Evolutionary conservation across 2,888 invertebrate genomes (phyloP).

Genomic region (Sthenelais limicola): DNA sequence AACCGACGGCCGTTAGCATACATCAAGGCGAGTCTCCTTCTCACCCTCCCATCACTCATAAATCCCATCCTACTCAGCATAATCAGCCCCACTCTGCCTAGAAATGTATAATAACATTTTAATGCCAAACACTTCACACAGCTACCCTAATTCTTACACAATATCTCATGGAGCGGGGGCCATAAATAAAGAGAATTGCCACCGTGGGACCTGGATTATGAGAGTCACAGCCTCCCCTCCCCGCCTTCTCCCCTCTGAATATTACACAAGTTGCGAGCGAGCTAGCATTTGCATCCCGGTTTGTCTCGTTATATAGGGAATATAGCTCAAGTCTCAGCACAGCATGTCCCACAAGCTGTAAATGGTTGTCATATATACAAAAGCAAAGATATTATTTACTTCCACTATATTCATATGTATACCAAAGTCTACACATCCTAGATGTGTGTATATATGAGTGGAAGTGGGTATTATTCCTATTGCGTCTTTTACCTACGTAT

Average conservation of each 20-base stretch:
- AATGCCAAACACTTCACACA: slow-evolving; percentile 19
- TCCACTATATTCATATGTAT: too few relatives aligned
- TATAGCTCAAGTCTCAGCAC: too few relatives aligned
- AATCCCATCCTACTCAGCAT: slow-evolving; percentile 29
- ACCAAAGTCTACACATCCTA: too few relatives aligned
- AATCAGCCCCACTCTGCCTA: slow-evolving; percentile 19
- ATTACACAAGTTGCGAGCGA: background rate
- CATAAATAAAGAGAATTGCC: slow-evolving; percentile 20
- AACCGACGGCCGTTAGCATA: slow-evolving; percentile 1
- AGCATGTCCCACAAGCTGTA: too few relatives aligned
- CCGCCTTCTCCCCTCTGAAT: slow-evolving; percentile 5
- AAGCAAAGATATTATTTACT: too few relatives aligned
- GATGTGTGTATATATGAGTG: too few relatives aligned
- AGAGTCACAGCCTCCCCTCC: background rate
- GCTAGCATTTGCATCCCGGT: slow-evolving; percentile 8
- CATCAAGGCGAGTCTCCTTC: slow-evolving; percentile 4
- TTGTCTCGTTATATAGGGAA: too few relatives aligned
- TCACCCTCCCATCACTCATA: slow-evolving; percentile 6
- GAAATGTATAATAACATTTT: slow-evolving; percentile 36
- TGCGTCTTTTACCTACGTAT: too few relatives aligned
- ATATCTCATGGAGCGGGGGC: slow-evolving; percentile 9
- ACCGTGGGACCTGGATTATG: too few relatives aligned
- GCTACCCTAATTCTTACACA: slow-evolving; percentile 32
- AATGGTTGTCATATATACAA: too few relatives aligned
- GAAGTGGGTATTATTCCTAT: too few relatives aligned